These are phyloP conservation scores for Protobothrops flavoviridis DNA, from an alignment of 2,113 vertebrate species.

Conservation along the genomic window DNA sequence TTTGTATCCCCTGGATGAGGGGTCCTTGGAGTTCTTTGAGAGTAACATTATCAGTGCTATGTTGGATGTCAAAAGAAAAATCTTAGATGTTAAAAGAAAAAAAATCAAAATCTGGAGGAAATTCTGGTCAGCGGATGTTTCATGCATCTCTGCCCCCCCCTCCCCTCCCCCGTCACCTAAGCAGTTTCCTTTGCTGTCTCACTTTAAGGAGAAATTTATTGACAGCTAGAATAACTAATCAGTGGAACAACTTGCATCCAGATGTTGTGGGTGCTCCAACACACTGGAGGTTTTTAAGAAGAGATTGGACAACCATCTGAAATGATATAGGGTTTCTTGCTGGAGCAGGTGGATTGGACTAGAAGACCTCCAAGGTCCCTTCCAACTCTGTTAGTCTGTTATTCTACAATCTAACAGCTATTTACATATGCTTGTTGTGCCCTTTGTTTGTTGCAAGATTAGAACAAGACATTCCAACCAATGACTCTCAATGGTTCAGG, in stretches of 20 bases:
- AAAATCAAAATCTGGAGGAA: neutral
- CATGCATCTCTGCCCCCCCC: neutral
- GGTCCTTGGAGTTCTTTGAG: too few relatives aligned
- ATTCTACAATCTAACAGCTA: neutral
- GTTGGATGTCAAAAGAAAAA: neutral
- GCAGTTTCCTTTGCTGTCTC: neutral
- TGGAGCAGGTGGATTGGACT: neutral
- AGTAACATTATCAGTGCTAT: neutral
- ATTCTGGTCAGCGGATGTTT: neutral
- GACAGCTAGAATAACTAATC: neutral
- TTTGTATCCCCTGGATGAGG: neutral
- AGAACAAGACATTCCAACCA: neutral
- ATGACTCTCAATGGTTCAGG: slow-evolving; percentile 19
- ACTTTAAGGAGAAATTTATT: neutral
- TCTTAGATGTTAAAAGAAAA: neutral
- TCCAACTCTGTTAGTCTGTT: neutral
- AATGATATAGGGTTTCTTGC: neutral
- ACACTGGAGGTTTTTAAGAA: neutral
- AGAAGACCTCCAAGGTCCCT: neutral
- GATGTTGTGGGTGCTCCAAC: neutral
- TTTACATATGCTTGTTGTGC: neutral
- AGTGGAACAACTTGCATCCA: neutral
- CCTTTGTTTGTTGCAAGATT: neutral
- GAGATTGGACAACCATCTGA: neutral
- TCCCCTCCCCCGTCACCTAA: too few relatives aligned